phyloP scores from a whole-genome alignment of 1,140 invertebrate species.

The Bombyx mandarina region DNA sequence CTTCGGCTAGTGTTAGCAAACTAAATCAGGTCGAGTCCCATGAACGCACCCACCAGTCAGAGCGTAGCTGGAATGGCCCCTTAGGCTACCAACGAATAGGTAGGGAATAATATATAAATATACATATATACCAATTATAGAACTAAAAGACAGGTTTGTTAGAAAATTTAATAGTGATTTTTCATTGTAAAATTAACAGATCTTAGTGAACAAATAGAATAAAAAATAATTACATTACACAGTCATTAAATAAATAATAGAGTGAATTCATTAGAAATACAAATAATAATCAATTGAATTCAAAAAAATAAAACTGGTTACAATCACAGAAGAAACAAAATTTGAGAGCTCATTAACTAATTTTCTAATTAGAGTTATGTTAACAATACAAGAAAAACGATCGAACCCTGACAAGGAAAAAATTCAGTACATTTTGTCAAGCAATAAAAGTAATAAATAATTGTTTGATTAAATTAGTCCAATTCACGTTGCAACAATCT shows the following conservation, averaged over 20 bases:
- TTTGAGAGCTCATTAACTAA: constrained; percentile 42
- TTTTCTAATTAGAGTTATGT: no score
- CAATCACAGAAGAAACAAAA: constrained; percentile 60
- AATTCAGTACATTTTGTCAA: constrained; percentile 17
- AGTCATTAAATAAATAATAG: constrained; percentile 60
- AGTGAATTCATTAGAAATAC: constrained; percentile 56
- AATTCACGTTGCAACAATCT: constrained; percentile 8
- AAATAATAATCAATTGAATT: constrained; percentile 16
- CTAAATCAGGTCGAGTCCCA: no score
- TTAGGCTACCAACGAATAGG: not conserved
- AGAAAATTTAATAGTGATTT: constrained; percentile 31
- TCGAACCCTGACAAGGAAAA: constrained; percentile 15
- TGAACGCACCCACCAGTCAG: no score
- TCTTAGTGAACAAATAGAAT: constrained; percentile 64
- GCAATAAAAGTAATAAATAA: not conserved
- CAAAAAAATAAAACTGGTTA: constrained; percentile 44
- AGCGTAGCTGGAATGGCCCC: no score
- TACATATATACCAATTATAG: not conserved
- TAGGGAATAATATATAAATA: constrained; percentile 3
- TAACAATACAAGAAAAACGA: constrained; percentile 1
- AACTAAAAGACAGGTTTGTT: no score
- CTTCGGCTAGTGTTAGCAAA: no score
- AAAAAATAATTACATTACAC: constrained; percentile 50
- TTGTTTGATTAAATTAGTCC: constrained; percentile 15
- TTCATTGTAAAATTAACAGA: constrained; percentile 65